Percentiles rank a stretch among this genome's conserved stretches.
Evolutionary conservation across 1,140 invertebrate genomes (phyloP).

Genomic region (Galleria mellonella): DNA sequence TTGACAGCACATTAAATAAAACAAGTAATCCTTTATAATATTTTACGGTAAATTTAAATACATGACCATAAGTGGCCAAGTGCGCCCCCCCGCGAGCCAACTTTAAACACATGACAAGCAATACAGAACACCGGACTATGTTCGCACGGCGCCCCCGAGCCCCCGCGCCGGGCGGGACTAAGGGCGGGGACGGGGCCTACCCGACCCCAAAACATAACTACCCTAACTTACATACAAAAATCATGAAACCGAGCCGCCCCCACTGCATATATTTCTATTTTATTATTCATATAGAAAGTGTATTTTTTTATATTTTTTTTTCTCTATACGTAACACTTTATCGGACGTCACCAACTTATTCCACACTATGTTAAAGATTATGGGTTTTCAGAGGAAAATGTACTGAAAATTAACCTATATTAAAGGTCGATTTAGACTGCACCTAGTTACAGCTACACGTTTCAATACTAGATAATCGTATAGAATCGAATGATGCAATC

Average conservation of each 20-base stretch:
- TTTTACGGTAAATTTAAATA: no score
- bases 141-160: slow-evolving; percentile 18
- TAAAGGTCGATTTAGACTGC: slow-evolving; percentile 22
- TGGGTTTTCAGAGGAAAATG: slow-evolving; percentile 43
- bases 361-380: slow-evolving; percentile 31
- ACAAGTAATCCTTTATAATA: no score
- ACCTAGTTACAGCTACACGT: slow-evolving; percentile 3
- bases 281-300: slow-evolving; percentile 53
- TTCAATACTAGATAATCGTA: background rate
- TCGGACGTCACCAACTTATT: slow-evolving; percentile 63
- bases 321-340: slow-evolving; percentile 56
- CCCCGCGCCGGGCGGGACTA: background rate
- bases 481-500: slow-evolving; percentile 14
- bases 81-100: slow-evolving; percentile 29
- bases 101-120: slow-evolving; percentile 20
- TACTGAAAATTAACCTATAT: slow-evolving; percentile 50
- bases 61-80: background rate
- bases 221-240: slow-evolving; percentile 34
- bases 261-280: slow-evolving; percentile 47
- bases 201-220: slow-evolving; percentile 19
- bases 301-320: slow-evolving; percentile 60
- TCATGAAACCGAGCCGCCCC: slow-evolving; percentile 36
- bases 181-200: no score
- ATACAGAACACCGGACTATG: slow-evolving; percentile 32
- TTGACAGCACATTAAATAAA: no score